A percentile compares a stretch with the other conserved stretches of the same genome.
phyloP scores from a whole-genome alignment of 2,797 vertebrate species.

The Coilia nasus region DNA sequence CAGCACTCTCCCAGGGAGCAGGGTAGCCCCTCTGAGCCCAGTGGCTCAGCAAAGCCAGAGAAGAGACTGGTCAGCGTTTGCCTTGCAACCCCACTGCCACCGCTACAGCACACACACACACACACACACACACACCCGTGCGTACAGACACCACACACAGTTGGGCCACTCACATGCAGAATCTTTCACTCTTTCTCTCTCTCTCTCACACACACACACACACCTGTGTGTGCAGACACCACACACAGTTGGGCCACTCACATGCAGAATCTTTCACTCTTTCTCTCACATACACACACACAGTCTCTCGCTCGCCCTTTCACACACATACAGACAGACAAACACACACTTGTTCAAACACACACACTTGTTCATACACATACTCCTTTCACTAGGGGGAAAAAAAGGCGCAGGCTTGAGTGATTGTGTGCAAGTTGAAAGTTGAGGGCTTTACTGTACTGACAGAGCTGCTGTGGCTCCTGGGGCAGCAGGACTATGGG shows the following conservation, averaged over 20 bases:
- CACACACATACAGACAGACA: too few relatives aligned
- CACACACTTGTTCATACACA: not conserved
- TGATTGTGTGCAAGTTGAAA: conserved; percentile 46
- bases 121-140: not conserved
- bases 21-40: conserved; percentile 63
- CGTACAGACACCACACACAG: too few relatives aligned
- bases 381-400: conserved; percentile 26
- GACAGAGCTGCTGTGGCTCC: conserved; percentile 62
- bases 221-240: not conserved
- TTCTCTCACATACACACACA: too few relatives aligned
- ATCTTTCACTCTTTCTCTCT: too few relatives aligned
- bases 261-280: too few relatives aligned
- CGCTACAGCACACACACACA: not conserved
- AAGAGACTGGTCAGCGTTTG: conserved; percentile 75
- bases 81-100: conserved; percentile 63
- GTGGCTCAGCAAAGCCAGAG: conserved; percentile 79
- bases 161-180: too few relatives aligned
- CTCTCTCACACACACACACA: too few relatives aligned
- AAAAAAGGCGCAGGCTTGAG: conserved; percentile 34
- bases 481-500: not conserved
- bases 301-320: too few relatives aligned
- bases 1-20: conserved; percentile 72
- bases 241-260: too few relatives aligned
- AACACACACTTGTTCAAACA: too few relatives aligned
- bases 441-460: conserved; percentile 72